Percentiles rank a stretch among this genome's conserved stretches.
Conservation (phyloP, 2,113 vertebrate species). For the Bubo bubo region DNA sequence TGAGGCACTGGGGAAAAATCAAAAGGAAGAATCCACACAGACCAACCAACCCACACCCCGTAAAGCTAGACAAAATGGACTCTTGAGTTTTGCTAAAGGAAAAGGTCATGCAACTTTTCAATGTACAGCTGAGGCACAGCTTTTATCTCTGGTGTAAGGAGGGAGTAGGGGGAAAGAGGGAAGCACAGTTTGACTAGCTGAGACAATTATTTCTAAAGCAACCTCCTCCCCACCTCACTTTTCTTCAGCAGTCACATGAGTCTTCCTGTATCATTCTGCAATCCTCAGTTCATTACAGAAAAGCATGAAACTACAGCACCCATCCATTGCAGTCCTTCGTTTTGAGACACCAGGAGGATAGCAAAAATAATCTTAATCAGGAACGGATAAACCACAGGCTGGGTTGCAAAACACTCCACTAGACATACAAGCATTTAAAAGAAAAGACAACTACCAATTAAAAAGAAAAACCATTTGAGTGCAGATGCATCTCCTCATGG, state of each 20-base stretch:
- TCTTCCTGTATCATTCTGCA: neutral
- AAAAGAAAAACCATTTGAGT: neutral
- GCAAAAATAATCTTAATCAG: neutral
- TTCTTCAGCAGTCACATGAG: neutral
- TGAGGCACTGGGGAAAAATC: neutral
- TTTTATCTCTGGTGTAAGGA: neutral
- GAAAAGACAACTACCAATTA: neutral
- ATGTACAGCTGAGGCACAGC: neutral
- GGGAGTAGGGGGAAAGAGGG: neutral
- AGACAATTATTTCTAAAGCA: neutral
- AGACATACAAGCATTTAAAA: neutral
- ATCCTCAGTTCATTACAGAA: neutral
- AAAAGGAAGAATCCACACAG: neutral
- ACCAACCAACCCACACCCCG: neutral
- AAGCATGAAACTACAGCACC: neutral
- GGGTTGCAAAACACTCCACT: neutral
- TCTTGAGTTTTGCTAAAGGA: neutral
- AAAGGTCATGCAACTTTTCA: neutral
- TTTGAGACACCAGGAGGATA: neutral
- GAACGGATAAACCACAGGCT: neutral
- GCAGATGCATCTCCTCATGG: neutral
- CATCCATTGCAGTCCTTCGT: neutral
- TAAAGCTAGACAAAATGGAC: neutral
- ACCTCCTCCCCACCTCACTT: neutral
- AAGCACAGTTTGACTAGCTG: neutral